Evolutionary conservation across 2,888 invertebrate species (phyloP).

Genomic region (Pseudococcus longispinus): DNA sequence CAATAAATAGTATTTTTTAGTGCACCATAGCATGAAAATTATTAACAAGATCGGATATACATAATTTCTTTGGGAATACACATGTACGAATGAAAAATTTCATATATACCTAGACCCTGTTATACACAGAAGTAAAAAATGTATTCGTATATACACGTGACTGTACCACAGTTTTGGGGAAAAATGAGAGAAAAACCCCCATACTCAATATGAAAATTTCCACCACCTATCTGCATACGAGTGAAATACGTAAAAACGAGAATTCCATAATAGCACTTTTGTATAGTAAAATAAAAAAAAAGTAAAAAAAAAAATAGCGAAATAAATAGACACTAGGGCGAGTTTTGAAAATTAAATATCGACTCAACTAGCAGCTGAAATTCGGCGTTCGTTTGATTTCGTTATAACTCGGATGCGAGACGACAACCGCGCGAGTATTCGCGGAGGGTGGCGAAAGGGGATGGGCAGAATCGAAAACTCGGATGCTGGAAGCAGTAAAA

Average conservation of each 20-base stretch:
- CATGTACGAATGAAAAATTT: neutral
- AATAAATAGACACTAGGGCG: slow-evolving; percentile 54
- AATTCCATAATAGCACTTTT: slow-evolving; percentile 38
- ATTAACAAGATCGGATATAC: slow-evolving; percentile 9
- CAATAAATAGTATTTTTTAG: slow-evolving; percentile 8
- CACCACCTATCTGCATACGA: too few relatives aligned
- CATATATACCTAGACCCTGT: neutral
- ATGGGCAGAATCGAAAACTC: slow-evolving; percentile 46
- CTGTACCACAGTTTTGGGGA: neutral
- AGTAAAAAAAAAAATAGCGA: slow-evolving; percentile 14
- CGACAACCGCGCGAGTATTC: slow-evolving; percentile 12
- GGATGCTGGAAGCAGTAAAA: slow-evolving; percentile 56
- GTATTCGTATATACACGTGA: neutral
- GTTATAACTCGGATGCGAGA: slow-evolving; percentile 51
- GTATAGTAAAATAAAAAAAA: slow-evolving; percentile 7
- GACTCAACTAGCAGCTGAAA: slow-evolving; percentile 54
- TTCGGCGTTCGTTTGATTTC: slow-evolving; percentile 56
- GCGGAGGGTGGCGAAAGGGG: slow-evolving; percentile 4
- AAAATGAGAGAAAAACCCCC: neutral
- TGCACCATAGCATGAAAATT: neutral
- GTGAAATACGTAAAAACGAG: neutral
- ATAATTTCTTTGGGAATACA: neutral
- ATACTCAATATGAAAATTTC: too few relatives aligned
- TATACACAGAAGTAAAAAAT: neutral
- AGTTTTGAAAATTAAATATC: slow-evolving; percentile 56